Conservation (phyloP, 2,113 vertebrate genomes). For the Sapayoa aenigma region DNA sequence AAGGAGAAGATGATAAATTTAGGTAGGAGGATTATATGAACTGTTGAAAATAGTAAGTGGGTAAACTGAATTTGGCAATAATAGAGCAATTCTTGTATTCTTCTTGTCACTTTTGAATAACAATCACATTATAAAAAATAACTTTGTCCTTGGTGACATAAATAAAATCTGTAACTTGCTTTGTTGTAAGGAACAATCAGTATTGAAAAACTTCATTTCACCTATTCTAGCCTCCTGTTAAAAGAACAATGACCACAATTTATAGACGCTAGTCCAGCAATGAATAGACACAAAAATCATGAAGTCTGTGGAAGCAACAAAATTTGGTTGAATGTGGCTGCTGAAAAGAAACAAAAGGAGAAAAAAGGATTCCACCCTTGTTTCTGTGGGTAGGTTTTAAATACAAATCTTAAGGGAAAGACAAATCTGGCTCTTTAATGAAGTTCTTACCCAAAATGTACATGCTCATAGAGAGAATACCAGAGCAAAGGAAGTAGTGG, state of each 20-base stretch:
- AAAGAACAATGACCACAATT: not conserved
- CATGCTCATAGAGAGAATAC: not conserved
- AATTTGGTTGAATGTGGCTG: not conserved
- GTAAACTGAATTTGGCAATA: not conserved
- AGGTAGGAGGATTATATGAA: not conserved
- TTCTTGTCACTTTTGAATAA: not conserved
- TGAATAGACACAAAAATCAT: not conserved
- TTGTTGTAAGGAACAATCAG: not conserved
- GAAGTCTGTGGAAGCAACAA: not conserved
- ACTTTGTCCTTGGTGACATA: not conserved
- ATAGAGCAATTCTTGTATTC: not conserved
- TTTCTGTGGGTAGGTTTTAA: not conserved
- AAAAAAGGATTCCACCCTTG: not conserved
- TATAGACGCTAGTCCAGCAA: not conserved
- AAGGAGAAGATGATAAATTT: not conserved
- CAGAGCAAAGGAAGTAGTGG: not conserved
- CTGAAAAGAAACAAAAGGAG: not conserved
- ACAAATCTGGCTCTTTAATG: not conserved
- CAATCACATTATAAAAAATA: not conserved
- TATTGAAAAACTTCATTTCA: not conserved
- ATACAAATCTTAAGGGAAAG: not conserved
- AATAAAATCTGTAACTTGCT: not conserved
- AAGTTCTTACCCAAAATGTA: not conserved
- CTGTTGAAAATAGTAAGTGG: not conserved
- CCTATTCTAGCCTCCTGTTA: not conserved